Conservation (phyloP, 2,888 invertebrate species). For the Odiellus spinosus region DNA sequence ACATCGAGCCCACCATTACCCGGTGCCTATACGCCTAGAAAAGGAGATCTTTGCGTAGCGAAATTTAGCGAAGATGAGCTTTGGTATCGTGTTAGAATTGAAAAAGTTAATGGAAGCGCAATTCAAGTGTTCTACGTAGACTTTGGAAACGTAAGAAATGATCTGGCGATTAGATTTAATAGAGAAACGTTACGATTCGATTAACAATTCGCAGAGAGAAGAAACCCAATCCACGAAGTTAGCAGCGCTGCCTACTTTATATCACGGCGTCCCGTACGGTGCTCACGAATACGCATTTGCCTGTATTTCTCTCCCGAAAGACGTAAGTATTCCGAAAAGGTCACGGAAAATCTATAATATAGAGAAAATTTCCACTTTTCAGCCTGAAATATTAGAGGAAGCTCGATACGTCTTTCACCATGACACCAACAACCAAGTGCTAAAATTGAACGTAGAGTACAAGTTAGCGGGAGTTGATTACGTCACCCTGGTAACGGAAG, state of each 20-base stretch:
- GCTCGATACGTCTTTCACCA: slow-evolving; percentile 50
- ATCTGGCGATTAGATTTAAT: background rate
- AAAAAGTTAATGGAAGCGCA: slow-evolving; percentile 51
- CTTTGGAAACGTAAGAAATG: slow-evolving; percentile 61
- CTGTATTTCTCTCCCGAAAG: slow-evolving; percentile 63
- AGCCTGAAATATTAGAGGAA: slow-evolving; percentile 57
- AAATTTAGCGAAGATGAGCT: slow-evolving; percentile 70
- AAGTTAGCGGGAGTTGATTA: slow-evolving; percentile 35
- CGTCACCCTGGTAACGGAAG: slow-evolving; percentile 24
- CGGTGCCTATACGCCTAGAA: slow-evolving; percentile 69
- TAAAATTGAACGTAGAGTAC: slow-evolving; percentile 69
- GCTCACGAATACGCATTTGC: slow-evolving; percentile 78
- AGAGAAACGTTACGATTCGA: background rate
- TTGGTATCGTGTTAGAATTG: slow-evolving; percentile 94
- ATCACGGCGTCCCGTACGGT: slow-evolving; percentile 45
- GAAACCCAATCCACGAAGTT: slow-evolving; percentile 51
- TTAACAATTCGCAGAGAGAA: slow-evolving; percentile 42
- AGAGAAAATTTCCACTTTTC: too few species aligned
- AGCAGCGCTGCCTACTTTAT: slow-evolving; percentile 65
- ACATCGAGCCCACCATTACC: slow-evolving; percentile 65
- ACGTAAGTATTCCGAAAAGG: slow-evolving; percentile 42
- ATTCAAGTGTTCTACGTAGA: slow-evolving; percentile 69
- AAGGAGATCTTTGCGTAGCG: slow-evolving; percentile 75
- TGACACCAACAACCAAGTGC: slow-evolving; percentile 52
- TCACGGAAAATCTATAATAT: too few species aligned